Conservation (phyloP, 2,888 invertebrate genomes). For the Chrysolina oricalcia region DNA sequence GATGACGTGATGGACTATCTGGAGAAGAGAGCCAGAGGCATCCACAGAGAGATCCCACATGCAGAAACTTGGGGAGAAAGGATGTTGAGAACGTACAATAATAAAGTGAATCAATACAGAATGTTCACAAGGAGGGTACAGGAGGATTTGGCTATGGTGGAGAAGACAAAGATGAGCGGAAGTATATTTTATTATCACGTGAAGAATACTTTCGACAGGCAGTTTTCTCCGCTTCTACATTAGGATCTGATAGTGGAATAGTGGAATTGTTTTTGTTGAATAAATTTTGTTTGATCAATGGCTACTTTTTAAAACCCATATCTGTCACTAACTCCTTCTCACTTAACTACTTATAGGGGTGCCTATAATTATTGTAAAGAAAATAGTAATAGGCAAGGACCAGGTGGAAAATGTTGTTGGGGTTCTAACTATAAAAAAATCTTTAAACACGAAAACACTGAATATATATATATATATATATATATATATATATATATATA, state of each 20-base stretch:
- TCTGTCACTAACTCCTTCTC: too few species aligned
- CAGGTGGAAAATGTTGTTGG: too few species aligned
- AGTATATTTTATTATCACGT: constrained; percentile 83
- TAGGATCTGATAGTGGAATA: constrained; percentile 36
- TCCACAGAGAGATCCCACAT: constrained; percentile 80
- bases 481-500: too few species aligned
- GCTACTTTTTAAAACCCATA: background rate
- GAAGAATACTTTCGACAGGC: constrained; percentile 83
- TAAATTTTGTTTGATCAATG: constrained; percentile 10
- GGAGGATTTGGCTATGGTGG: constrained; percentile 72
- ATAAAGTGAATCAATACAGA: constrained; percentile 67
- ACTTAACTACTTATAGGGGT: too few species aligned
- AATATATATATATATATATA: too few species aligned
- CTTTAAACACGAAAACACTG: too few species aligned
- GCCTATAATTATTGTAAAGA: too few species aligned
- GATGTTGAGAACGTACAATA: constrained; percentile 80
- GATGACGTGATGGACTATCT: constrained; percentile 89
- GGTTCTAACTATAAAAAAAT: too few species aligned
- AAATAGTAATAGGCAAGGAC: too few species aligned
- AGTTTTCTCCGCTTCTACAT: constrained; percentile 75
- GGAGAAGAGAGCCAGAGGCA: constrained; percentile 83
- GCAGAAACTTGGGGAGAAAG: constrained; percentile 92
- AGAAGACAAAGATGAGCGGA: constrained; percentile 79
- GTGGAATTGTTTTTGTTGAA: constrained; percentile 21
- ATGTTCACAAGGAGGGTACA: constrained; percentile 59